Evolutionary conservation across 2,888 invertebrate species (phyloP).

Genomic region (Patella pellucida): DNA sequence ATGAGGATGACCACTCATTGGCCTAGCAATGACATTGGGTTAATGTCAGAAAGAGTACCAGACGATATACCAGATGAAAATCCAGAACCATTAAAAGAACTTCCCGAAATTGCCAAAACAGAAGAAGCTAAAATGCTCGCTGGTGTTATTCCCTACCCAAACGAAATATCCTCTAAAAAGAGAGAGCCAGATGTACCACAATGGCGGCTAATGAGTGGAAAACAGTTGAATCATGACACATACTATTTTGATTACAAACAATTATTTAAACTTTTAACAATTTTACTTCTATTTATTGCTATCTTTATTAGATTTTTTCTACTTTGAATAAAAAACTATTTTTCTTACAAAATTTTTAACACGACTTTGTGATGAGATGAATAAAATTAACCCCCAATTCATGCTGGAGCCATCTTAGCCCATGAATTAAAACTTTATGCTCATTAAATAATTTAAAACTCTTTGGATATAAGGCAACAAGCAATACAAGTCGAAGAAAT

Average conservation of each 20-base stretch:
- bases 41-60: slow-evolving; percentile 30
- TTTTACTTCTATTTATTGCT: not conserved
- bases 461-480: no score
- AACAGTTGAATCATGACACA: not conserved
- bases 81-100: slow-evolving; percentile 17
- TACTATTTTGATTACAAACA: slow-evolving; percentile 2
- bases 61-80: slow-evolving; percentile 10
- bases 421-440: no score
- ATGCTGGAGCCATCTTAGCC: no score
- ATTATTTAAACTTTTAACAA: not conserved
- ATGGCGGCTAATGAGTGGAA: not conserved
- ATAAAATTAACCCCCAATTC: no score
- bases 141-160: slow-evolving; percentile 32
- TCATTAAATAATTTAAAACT: no score
- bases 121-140: slow-evolving; percentile 34
- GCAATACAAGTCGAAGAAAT: no score
- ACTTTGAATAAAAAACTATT: no score
- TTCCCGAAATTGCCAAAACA: slow-evolving; percentile 40
- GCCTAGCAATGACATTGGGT: slow-evolving; percentile 51
- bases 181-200: not conserved
- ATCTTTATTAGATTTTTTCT: not conserved
- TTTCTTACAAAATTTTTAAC: no score
- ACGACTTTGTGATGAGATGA: no score
- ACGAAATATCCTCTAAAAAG: not conserved
- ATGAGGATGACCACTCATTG: slow-evolving; percentile 54